Conservation (phyloP, 1,140 invertebrate species). For the Berghia stephanieae region DNA sequence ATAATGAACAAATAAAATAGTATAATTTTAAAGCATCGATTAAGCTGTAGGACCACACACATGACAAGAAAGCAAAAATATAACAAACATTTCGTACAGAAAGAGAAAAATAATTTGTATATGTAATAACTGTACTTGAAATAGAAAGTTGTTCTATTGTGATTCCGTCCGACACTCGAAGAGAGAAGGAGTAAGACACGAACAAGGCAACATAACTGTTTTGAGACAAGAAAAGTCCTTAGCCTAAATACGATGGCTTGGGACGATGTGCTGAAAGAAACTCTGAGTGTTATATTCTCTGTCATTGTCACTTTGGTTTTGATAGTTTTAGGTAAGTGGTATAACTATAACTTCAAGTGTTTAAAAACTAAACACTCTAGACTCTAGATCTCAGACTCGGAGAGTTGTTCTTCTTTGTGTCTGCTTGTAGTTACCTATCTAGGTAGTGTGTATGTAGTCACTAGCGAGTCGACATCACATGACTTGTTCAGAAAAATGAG, state of each 20-base stretch:
- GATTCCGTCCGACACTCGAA: no score
- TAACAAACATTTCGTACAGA: background rate
- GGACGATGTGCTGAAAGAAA: conserved; percentile 17
- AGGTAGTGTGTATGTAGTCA: background rate
- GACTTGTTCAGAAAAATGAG: background rate
- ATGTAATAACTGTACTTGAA: background rate
- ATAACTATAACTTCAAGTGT: background rate
- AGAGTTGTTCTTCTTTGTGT: background rate
- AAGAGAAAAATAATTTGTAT: background rate
- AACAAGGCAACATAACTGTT: background rate
- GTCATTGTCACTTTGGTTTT: conserved; percentile 20
- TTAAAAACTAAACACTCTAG: background rate
- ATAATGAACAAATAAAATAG: no score
- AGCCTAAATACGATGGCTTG: background rate
- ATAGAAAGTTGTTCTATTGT: no score
- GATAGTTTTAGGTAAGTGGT: conserved; percentile 17
- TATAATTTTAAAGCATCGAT: no score
- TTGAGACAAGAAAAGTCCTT: background rate
- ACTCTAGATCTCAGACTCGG: background rate
- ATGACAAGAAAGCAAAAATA: no score
- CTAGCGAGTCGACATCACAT: background rate
- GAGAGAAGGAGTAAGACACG: background rate
- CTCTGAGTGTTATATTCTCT: conserved; percentile 25
- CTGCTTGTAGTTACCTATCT: background rate
- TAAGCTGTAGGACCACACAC: no score